These are phyloP conservation scores for Nothobranchius furzeri DNA, from an alignment of 2,113 vertebrate species.

Conservation along the genomic window DNA sequence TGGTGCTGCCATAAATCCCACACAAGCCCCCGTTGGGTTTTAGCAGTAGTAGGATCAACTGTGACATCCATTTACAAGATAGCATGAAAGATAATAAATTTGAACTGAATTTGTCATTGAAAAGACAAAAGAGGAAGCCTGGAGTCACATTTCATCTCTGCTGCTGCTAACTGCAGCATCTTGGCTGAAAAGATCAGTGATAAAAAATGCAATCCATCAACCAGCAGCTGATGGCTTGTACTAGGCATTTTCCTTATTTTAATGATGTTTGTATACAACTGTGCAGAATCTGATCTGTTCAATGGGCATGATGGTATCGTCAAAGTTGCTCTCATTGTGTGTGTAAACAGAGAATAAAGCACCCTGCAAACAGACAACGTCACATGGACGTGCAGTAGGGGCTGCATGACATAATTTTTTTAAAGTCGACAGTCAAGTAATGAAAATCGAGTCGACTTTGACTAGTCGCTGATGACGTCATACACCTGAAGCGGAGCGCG, in stretches of 20 bases:
- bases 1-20: not conserved
- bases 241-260: slow-evolving; percentile 11
- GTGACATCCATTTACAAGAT: not conserved
- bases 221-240: not conserved
- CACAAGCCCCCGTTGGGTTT: not conserved
- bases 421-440: too few relatives aligned
- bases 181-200: slow-evolving; percentile 4
- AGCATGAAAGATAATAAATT: not conserved
- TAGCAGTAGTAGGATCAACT: not conserved
- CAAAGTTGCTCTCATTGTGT: slow-evolving; percentile 29
- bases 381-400: too few relatives aligned
- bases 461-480: too few relatives aligned
- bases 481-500: too few relatives aligned
- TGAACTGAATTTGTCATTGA: not conserved
- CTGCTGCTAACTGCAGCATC: slow-evolving; percentile 7
- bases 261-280: slow-evolving; percentile 35
- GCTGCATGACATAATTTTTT: too few relatives aligned
- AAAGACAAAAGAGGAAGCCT: slow-evolving; percentile 20
- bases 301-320: slow-evolving; percentile 42
- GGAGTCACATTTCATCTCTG: slow-evolving; percentile 18
- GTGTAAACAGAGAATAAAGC: slow-evolving; percentile 8
- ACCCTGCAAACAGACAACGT: too few relatives aligned
- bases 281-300: slow-evolving; percentile 13
- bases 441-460: too few relatives aligned
- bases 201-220: slow-evolving; percentile 28